These are phyloP conservation scores for Bhutanitis thaidina DNA, from an alignment of 2,888 invertebrate genomes.

Conservation along the genomic window DNA sequence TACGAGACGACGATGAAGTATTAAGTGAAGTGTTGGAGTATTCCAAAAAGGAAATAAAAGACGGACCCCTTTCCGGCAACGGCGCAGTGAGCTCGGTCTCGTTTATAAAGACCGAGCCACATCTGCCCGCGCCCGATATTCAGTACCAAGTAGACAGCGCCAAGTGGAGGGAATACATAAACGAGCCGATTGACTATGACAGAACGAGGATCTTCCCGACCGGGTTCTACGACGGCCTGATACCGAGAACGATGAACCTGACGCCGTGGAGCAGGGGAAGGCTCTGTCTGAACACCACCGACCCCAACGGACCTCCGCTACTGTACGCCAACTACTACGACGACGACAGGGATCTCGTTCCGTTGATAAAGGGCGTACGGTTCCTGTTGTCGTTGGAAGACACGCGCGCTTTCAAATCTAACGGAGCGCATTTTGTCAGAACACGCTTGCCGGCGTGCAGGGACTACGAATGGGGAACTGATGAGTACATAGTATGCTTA, in stretches of 20 bases:
- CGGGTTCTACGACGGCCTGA: constrained; percentile 79
- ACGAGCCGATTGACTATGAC: constrained; percentile 64
- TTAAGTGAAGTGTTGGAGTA: constrained; percentile 57
- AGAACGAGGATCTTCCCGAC: constrained; percentile 66
- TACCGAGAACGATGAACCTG: constrained; percentile 78
- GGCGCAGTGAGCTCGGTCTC: constrained; percentile 77
- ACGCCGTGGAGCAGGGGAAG: constrained; percentile 81
- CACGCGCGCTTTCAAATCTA: constrained; percentile 75
- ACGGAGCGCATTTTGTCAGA: constrained; percentile 76
- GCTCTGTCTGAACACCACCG: constrained; percentile 78
- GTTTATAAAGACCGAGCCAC: constrained; percentile 75
- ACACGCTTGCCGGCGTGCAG: constrained; percentile 78
- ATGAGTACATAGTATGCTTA: constrained; percentile 83
- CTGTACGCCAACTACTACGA: constrained; percentile 83
- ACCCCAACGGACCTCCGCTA: constrained; percentile 85
- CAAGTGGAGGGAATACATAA: constrained; percentile 70
- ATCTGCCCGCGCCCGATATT: constrained; percentile 79
- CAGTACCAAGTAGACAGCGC: constrained; percentile 78
- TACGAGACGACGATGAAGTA: constrained; percentile 50
- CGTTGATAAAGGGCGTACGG: constrained; percentile 80
- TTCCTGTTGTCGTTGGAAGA: constrained; percentile 77
- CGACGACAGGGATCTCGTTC: constrained; percentile 77
- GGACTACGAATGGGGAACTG: constrained; percentile 77
- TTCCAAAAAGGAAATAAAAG: constrained; percentile 42
- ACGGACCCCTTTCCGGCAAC: constrained; percentile 73